Percentiles rank a stretch among this genome's conserved stretches.
These are phyloP conservation scores for Psophia crepitans DNA, from an alignment of 2,113 vertebrate genomes.

Conservation along the genomic window DNA sequence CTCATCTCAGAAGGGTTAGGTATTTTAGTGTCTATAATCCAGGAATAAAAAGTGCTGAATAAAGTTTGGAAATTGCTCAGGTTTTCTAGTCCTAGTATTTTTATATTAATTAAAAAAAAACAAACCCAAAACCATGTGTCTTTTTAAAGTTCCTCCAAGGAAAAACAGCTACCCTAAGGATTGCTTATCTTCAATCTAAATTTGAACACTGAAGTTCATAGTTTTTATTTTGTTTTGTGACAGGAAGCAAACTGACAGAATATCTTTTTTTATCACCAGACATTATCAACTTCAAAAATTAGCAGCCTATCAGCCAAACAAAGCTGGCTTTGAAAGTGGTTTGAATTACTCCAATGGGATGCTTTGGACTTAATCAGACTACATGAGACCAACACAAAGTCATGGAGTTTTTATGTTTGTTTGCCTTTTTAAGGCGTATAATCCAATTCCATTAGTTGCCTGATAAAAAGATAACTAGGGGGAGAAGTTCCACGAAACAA, in stretches of 20 bases:
- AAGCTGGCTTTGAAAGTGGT: background rate
- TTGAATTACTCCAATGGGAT: background rate
- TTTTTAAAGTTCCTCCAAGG: background rate
- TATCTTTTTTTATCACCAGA: background rate
- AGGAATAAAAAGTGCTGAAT: background rate
- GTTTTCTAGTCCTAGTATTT: background rate
- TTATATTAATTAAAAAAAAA: background rate
- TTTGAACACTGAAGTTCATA: background rate
- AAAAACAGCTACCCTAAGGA: background rate
- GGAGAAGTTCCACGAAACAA: background rate
- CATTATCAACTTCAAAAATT: background rate
- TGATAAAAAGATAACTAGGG: background rate
- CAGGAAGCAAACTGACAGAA: background rate
- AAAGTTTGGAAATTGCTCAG: background rate
- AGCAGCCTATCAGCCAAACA: background rate
- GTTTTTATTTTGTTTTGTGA: background rate
- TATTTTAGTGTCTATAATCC: background rate
- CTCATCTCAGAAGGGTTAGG: background rate
- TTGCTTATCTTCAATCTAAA: background rate
- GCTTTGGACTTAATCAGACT: background rate
- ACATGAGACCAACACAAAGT: background rate
- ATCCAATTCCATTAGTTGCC: background rate
- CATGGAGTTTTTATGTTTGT: background rate
- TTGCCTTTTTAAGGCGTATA: background rate
- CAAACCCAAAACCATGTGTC: background rate